Conservation (phyloP, 2,113 vertebrate species). For the Heptranchias perlo region DNA sequence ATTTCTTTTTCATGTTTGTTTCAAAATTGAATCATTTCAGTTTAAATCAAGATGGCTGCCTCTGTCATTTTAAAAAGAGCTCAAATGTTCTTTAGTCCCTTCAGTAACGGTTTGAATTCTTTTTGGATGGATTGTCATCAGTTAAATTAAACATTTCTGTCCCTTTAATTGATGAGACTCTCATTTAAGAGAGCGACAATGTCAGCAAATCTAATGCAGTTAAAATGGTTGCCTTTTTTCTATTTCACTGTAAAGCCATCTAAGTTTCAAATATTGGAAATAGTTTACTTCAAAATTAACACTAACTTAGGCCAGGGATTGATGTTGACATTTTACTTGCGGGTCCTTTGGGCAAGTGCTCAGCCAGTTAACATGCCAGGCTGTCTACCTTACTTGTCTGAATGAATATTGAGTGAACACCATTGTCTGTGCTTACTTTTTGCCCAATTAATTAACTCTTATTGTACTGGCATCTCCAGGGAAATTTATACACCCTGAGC, state of each 20-base stretch:
- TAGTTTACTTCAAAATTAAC: neutral
- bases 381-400: neutral
- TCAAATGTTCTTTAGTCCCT: neutral
- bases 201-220: neutral
- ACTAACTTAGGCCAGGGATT: no score
- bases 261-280: neutral
- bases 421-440: neutral
- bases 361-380: neutral
- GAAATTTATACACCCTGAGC: neutral
- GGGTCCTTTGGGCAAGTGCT: neutral
- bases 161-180: neutral
- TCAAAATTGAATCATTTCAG: neutral
- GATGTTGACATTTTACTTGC: neutral
- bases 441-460: constrained; percentile 15
- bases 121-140: no score
- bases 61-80: neutral
- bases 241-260: neutral
- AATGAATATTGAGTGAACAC: neutral
- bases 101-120: neutral
- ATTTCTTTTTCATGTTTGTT: neutral
- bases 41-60: neutral
- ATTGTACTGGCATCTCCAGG: neutral
- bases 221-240: neutral
- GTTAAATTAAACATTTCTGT: neutral
- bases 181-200: neutral